A percentile compares a stretch with the other conserved stretches of the same genome.
phyloP scores from a whole-genome alignment of 2,888 invertebrate genomes.

The Marasmarcha lunaedactyla region DNA sequence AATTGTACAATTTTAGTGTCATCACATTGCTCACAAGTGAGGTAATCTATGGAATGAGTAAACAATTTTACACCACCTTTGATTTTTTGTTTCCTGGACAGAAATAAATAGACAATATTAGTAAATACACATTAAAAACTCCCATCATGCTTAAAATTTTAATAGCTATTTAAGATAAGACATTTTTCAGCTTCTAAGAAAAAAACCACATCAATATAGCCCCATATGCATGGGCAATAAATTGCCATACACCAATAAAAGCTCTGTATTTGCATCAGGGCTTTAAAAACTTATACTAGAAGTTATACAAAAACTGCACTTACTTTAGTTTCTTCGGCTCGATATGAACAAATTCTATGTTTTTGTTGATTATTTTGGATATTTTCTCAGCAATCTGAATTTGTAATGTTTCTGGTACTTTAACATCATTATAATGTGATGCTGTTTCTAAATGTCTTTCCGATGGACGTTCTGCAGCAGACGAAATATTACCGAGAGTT shows the following conservation, averaged over 20 bases:
- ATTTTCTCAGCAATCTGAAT: conserved; percentile 60
- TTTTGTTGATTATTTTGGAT: conserved; percentile 51
- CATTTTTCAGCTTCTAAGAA: no score
- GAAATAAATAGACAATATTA: no score
- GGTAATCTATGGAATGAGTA: conserved; percentile 39
- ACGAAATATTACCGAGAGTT: no score
- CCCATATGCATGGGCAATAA: no score
- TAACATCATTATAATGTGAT: conserved; percentile 65
- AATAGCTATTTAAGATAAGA: no score
- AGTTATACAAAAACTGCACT: no score
- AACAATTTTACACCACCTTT: conserved; percentile 62
- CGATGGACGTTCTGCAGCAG: conserved; percentile 19
- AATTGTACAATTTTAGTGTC: conserved; percentile 39
- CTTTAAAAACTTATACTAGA: no score
- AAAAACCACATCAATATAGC: no score
- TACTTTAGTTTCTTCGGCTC: conserved; percentile 28
- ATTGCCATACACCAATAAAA: no score
- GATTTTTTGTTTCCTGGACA: conserved; percentile 38
- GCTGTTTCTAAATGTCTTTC: conserved; percentile 47
- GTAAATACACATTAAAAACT: no score
- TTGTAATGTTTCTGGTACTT: conserved; percentile 64
- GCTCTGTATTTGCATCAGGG: no score
- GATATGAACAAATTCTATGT: conserved; percentile 47
- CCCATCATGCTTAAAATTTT: no score
- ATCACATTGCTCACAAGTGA: conserved; percentile 40